These are phyloP conservation scores for Lasioglossum baleicum DNA, from an alignment of 1,140 invertebrate species.

Conservation along the genomic window DNA sequence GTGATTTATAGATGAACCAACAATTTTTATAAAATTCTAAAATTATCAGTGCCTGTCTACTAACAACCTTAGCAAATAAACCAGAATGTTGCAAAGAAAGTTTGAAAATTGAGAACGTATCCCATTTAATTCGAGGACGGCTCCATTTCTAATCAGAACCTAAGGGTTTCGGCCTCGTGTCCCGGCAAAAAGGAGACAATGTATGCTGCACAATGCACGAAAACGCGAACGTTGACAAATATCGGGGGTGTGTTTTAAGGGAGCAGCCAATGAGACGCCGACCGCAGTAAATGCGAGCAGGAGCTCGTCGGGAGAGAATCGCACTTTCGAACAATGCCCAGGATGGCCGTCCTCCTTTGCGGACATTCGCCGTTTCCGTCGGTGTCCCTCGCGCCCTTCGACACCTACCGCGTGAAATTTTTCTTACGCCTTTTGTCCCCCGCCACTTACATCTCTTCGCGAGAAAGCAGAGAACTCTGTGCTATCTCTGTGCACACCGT, in stretches of 20 bases:
- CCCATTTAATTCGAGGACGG: no score
- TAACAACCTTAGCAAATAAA: no score
- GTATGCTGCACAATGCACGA: slow-evolving; percentile 8
- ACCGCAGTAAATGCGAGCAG: slow-evolving; percentile 32
- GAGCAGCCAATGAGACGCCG: slow-evolving; percentile 40
- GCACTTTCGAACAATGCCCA: slow-evolving; percentile 52
- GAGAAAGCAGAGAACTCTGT: not conserved
- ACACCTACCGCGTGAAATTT: slow-evolving; percentile 6
- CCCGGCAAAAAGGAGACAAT: slow-evolving; percentile 39
- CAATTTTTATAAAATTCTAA: no score
- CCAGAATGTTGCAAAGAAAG: no score
- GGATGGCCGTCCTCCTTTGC: slow-evolving; percentile 10
- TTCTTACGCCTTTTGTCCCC: slow-evolving; percentile 7
- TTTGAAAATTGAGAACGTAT: no score
- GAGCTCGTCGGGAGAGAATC: slow-evolving; percentile 24
- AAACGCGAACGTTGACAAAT: slow-evolving; percentile 35
- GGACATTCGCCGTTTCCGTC: not conserved
- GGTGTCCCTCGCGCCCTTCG: not conserved
- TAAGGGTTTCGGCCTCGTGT: not conserved
- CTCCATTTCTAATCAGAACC: no score
- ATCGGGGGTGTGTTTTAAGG: slow-evolving; percentile 33
- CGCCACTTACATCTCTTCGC: slow-evolving; percentile 3
- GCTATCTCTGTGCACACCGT: no score
- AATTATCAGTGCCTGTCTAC: no score
- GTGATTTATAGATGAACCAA: no score